phyloP scores from a whole-genome alignment of 2,113 vertebrate species.

The Chiloscyllium plagiosum region DNA sequence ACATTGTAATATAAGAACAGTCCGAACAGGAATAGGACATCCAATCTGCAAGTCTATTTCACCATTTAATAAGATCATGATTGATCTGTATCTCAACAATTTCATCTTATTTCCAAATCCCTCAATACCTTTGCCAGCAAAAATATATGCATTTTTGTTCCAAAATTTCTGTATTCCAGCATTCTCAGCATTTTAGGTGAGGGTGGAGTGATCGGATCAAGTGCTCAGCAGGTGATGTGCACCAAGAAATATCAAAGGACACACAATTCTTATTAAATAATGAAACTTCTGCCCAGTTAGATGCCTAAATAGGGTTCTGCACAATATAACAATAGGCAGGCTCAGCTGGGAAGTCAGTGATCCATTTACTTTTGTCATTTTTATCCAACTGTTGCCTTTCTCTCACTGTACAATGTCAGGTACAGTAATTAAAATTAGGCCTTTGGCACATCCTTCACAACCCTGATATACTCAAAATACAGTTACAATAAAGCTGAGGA shows the following conservation, averaged over 20 bases:
- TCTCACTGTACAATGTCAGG: background rate
- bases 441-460: background rate
- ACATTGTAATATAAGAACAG: background rate
- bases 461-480: background rate
- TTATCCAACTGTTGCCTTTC: background rate
- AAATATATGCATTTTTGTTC: background rate
- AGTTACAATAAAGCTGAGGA: background rate
- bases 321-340: background rate
- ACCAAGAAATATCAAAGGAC: background rate
- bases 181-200: background rate
- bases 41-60: background rate
- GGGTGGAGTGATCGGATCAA: background rate
- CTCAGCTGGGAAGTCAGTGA: background rate
- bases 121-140: background rate
- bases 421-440: background rate
- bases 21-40: background rate
- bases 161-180: background rate
- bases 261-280: background rate
- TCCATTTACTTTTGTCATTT: background rate
- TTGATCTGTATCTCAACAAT: background rate
- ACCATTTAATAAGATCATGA: background rate
- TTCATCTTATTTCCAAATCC: background rate
- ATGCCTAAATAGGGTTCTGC: background rate
- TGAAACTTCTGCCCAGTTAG: background rate
- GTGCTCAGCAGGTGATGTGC: background rate